Percentiles rank a stretch among this genome's conserved stretches.
phyloP scores from a whole-genome alignment of 92 coral and sea anemone species.

The Pocillopora meandrina region DNA sequence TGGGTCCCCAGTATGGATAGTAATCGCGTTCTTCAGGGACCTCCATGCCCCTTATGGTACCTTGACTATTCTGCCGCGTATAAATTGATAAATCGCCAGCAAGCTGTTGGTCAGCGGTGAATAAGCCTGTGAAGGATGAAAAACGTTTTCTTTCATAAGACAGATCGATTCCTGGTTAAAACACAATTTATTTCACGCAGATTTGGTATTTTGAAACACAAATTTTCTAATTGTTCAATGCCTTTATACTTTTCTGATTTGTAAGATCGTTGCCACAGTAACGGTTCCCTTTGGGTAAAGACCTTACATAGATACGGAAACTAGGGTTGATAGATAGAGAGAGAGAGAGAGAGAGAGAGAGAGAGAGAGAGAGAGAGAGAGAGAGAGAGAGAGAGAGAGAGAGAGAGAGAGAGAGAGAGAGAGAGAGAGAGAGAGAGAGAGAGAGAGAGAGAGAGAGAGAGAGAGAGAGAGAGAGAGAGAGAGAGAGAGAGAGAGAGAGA shows the following conservation, averaged over 20 bases:
- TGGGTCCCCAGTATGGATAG: constrained; percentile 52
- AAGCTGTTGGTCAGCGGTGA: constrained; percentile 9
- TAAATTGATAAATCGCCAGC: not conserved
- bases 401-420: too few relatives aligned
- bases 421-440: not conserved
- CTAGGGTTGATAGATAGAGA: not conserved
- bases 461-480: too few relatives aligned
- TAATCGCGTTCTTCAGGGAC: constrained; percentile 35
- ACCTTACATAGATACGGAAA: not conserved
- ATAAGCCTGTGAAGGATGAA: not conserved
- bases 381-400: not conserved
- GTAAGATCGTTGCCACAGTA: constrained; percentile 8
- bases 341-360: too few relatives aligned
- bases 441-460: too few relatives aligned
- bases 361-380: not conserved
- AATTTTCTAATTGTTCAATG: constrained; percentile 5
- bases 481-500: not conserved
- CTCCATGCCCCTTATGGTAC: constrained; percentile 12
- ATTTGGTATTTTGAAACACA: constrained; percentile 16
- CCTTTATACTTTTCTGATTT: constrained; percentile 10
- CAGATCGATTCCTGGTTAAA: constrained; percentile 4
- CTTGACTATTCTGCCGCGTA: not conserved
- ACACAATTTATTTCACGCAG: constrained; percentile 12
- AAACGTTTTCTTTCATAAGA: not conserved
- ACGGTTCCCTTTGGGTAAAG: constrained; percentile 9